Evolutionary conservation across 1,140 invertebrate species (phyloP).

Genomic region (Drosophila ananassae): DNA sequence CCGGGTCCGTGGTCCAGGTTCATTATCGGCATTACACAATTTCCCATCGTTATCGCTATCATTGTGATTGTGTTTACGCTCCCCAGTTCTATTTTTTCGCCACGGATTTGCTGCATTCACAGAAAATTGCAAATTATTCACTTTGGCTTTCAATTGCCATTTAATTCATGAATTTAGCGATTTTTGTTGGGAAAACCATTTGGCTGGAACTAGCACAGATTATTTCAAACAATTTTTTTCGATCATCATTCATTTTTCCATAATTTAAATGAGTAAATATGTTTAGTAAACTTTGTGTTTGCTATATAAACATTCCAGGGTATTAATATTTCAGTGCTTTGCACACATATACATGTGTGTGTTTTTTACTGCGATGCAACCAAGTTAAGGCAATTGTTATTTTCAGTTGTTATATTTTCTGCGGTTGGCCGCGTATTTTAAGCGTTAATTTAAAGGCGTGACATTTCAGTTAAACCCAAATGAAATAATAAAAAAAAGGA

Average conservation of each 20-base stretch:
- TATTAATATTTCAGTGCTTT: neutral
- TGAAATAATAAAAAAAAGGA: constrained; percentile 49
- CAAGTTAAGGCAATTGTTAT: constrained; percentile 21
- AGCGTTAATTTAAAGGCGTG: constrained; percentile 67
- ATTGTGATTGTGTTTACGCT: constrained; percentile 7
- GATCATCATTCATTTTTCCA: no score
- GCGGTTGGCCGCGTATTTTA: constrained; percentile 64
- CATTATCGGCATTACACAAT: constrained; percentile 71
- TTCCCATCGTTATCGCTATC: constrained; percentile 28
- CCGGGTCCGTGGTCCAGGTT: constrained; percentile 36
- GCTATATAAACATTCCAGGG: constrained; percentile 4
- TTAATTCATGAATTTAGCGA: constrained; percentile 32
- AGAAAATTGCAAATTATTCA: constrained; percentile 46
- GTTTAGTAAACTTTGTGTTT: neutral
- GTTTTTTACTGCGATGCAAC: neutral
- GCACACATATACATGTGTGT: neutral
- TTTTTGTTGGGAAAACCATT: constrained; percentile 13
- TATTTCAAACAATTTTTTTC: neutral
- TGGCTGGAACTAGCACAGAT: neutral
- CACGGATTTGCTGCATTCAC: constrained; percentile 26
- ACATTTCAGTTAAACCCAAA: constrained; percentile 69
- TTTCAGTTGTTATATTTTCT: constrained; percentile 45
- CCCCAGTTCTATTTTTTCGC: constrained; percentile 10
- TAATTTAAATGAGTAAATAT: constrained; percentile 1
- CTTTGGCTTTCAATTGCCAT: constrained; percentile 13